phyloP scores from a whole-genome alignment of 2,888 invertebrate genomes.

The Argyresthia goedartella region DNA sequence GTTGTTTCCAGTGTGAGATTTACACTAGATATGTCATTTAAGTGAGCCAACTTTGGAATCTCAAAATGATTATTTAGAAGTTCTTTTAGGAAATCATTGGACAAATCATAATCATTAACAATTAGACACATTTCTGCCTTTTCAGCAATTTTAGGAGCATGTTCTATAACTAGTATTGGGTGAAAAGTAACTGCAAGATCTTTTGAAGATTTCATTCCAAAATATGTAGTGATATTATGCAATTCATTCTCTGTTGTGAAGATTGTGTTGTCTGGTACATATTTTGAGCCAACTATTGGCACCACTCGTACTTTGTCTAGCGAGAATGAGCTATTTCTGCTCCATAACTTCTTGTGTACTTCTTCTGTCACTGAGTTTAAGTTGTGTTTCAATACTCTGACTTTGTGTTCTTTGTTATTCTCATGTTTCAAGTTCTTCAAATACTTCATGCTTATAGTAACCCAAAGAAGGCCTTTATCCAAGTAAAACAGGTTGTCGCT shows the following conservation, averaged over 20 bases:
- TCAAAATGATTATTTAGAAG: constrained; percentile 77
- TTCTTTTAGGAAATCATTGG: constrained; percentile 66
- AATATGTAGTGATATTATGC: constrained; percentile 36
- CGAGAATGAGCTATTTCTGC: constrained; percentile 20
- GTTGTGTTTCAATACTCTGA: constrained; percentile 27
- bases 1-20: constrained; percentile 63
- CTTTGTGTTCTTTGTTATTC: constrained; percentile 15
- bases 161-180: constrained; percentile 41
- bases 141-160: constrained; percentile 51
- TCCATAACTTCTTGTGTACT: constrained; percentile 49
- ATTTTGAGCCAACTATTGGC: constrained; percentile 41
- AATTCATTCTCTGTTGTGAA: constrained; percentile 46
- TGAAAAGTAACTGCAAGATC: constrained; percentile 42
- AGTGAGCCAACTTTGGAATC: constrained; percentile 74
- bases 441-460: constrained; percentile 31
- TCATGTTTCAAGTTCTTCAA: constrained; percentile 32
- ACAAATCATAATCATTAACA: constrained; percentile 51
- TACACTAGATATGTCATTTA: constrained; percentile 75
- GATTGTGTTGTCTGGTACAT: constrained; percentile 31
- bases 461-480: constrained; percentile 57
- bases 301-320: constrained; percentile 42
- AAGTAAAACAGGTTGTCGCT: constrained; percentile 58
- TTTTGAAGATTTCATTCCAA: constrained; percentile 27
- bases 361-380: constrained; percentile 43
- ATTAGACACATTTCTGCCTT: constrained; percentile 47